Evolutionary conservation across 1,140 invertebrate species (phyloP), one percentile per base, ranked within the genome.

Genomic region (Phymorhynchus buccinoides): DNA sequence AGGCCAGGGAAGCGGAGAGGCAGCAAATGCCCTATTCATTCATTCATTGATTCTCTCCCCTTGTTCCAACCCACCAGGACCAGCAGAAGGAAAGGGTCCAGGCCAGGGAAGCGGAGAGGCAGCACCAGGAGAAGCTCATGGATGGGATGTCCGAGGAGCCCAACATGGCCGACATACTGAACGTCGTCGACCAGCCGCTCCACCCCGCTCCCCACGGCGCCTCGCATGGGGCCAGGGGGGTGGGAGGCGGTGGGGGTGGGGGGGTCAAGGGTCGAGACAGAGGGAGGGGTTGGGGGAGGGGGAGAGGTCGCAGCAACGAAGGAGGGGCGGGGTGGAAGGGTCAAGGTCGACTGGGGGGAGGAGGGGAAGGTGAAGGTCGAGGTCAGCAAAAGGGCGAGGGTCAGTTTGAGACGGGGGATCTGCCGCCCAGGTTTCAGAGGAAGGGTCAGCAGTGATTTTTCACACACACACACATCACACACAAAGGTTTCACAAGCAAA

Each of bases 81-180:
- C 22, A 35, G 41, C 39, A 66, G 66, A 66, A 42, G 16, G 39
- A 73, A 66, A 66, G 18, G n/a, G 41, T 66, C 1, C 62, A 37
- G n/a, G 56, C 62, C 66, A 83, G 22, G 14, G 81, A 83, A 32
- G 66, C 39, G 16, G 81, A 83, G 37, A 32, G 32, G 14, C 80
- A 83, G 37, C 81, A 83, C 81, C 81, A 83, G 62, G 81, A 83
- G 66, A 66, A 37, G 66, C 27, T 83, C 39, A 73, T 68, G 81
- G 62, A 83, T 14, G 81, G 62, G 4, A 71, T 83, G 62, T 62
- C 73, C 1, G 81, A 83, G n/a, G 81, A 83, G 9, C 66, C 62
- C 22, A 30, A 35, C 37, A 83, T 71, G 35, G 66, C 35, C 39
- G 81, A 83, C 27, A 73, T 71, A 22, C 30, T 83, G 2, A 37